These are phyloP conservation scores for Stenoptilia bipunctidactyla DNA, from an alignment of 2,888 invertebrate species.

Conservation along the genomic window DNA sequence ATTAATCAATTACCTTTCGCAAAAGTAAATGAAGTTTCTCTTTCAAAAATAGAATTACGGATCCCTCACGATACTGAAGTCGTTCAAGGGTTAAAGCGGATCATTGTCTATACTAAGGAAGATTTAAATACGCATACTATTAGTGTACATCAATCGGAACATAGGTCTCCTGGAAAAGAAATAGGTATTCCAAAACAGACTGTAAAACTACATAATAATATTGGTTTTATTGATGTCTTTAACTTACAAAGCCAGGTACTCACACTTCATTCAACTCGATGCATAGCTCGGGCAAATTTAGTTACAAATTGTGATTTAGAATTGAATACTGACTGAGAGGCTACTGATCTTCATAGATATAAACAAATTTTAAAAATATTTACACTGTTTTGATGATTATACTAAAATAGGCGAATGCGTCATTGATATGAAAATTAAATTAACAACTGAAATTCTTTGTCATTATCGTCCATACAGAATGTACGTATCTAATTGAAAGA, in stretches of 20 bases:
- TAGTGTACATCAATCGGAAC: too few species aligned
- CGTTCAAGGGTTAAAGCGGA: neutral
- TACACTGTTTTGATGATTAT: too few species aligned
- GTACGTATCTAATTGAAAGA: slow-evolving; percentile 8
- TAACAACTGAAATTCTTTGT: slow-evolving; percentile 4
- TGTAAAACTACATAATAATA: neutral
- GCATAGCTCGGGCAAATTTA: neutral
- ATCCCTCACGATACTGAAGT: too few species aligned
- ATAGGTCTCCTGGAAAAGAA: neutral
- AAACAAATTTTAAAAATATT: neutral
- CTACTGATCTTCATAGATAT: neutral
- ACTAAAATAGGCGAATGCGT: neutral
- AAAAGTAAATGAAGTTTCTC: too few species aligned
- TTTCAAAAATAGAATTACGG: too few species aligned
- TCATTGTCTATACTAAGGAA: too few species aligned
- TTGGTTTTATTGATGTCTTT: too few species aligned
- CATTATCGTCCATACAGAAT: slow-evolving; percentile 12
- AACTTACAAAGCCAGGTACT: neutral
- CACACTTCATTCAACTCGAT: neutral
- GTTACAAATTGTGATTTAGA: neutral
- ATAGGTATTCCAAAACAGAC: neutral
- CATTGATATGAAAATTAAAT: slow-evolving; percentile 7
- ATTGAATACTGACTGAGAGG: neutral
- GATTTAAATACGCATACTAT: too few species aligned
- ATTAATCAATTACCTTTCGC: neutral